Base-by-base conservation (phyloP, 92 coral and sea anemone genomes). In the Blastomussa wellsi region DNA sequence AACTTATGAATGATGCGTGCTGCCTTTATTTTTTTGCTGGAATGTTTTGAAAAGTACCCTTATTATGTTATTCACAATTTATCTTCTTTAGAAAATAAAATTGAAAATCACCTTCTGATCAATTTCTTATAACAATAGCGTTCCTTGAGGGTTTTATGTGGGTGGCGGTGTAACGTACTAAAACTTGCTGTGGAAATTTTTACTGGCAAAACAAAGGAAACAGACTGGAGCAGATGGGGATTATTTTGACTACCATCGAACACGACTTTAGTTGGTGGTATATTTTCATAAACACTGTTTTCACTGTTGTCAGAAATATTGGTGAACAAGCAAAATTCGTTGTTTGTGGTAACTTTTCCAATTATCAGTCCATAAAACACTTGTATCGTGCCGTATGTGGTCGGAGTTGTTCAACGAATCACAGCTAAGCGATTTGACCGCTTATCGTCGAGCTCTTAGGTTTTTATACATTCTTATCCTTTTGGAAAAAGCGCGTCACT, bases 401-500 rank as follows among this genome's bases (percentile, higher is more conserved):
- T 66, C 76, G 22, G 67, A 4, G 53, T 19, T 4, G 17, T 35
- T 80, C 31, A 38, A 13, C 84, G 84, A 66, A 80, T 80, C 41
- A 68, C 37, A 67, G 35, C 24, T 31, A 44, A 28, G 37, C 41
- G 26, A 6, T 44, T 19, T 32, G n/a, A 44, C 84, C 84, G 44
- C 75, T 15, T 13, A 29, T 42, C 9, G 35, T 6, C 51, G 4
- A 26, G 37, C 48, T 79, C 39, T 7, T 5, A 37, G 36, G 62
- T 60, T 39, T 38, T n/a, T 11, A 36, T 70, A 35, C 75, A 35
- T 33, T 35, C 26, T 17, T 36, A 38, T 70, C 44, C 75, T 70
- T 70, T 78, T 36, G n/a, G 20, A 78, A 52, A 57, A 36, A 20
- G 72, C 72, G 28, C 17, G 60, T 31, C 39, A 65, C 38, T 33